Evolutionary conservation across 2,797 vertebrate genomes (phyloP), one percentile per base, ranked within the genome.

Genomic region (Poeciliopsis gracilis): DNA sequence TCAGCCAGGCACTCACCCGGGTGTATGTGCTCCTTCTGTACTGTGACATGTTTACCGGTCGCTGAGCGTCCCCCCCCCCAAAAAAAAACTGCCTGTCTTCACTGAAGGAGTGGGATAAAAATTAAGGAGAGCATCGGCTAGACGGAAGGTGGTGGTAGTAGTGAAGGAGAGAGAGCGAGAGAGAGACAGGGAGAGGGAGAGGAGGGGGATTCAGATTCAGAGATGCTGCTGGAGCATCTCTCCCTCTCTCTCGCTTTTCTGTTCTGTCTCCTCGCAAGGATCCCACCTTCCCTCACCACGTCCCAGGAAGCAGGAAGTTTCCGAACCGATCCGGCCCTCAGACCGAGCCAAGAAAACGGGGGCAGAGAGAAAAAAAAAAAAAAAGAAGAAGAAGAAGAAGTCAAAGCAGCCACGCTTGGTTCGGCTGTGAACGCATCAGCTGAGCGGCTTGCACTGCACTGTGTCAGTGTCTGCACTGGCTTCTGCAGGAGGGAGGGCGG

Each of bases 361-460:
- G 18, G 1, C 49, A 51, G 49, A 23, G 7, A 51, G 20, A 66
- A 20, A 16, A n/a, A 53, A 49, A 25, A 15, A 57, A 23, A 23
- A 1, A n/a, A 25, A 51, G 7, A 51, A 1, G 30, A 25, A 51
- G 7, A 51, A 59, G 6, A 59, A 33, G 25, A n/a, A 25, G 20
- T n/a, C 23, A 46, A 79, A 75, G 41, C 66, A 80, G 49, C 76
- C 79, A 77, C 76, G 87, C 83, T 83, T 23, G 57, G 77, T 86
- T 70, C 78, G 87, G 88, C 82, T 89, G 88, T 49, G 79, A 89
- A 88, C 47, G 86, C 96, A 94, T 96, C 96, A 96, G 95, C 95
- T 92, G 96, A 96, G 96, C 45, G 76, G 94, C 91, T 93, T 97
- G 97, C 96, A 93, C 96, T 97, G 97, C 96, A 93, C 96, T 95